Percentiles rank a stretch among this genome's conserved stretches.
Evolutionary conservation across 2,888 invertebrate species (phyloP).

Genomic region (Nezara viridula): DNA sequence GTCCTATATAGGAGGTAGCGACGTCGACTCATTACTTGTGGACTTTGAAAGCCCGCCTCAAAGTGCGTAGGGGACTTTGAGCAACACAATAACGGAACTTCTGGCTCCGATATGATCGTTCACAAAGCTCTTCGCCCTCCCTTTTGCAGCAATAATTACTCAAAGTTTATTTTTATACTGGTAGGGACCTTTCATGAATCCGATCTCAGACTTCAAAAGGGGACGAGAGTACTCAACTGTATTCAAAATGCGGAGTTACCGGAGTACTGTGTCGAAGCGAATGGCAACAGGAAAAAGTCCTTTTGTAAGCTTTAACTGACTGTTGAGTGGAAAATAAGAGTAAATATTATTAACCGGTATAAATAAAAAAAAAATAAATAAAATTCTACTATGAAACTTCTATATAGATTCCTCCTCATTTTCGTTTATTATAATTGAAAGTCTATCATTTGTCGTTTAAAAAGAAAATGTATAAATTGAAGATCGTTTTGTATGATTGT

Average conservation of each 20-base stretch:
- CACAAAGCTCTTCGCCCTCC: background rate
- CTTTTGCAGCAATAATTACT: background rate
- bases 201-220: background rate
- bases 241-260: background rate
- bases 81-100: slow-evolving; percentile 20
- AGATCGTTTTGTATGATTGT: too few relatives aligned
- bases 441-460: too few relatives aligned
- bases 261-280: background rate
- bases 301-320: background rate
- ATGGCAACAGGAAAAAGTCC: background rate
- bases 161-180: slow-evolving; percentile 22
- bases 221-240: background rate
- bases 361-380: background rate
- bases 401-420: too few relatives aligned
- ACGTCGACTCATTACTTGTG: background rate
- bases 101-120: background rate
- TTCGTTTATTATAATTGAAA: too few relatives aligned
- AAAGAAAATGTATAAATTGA: too few relatives aligned
- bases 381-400: background rate
- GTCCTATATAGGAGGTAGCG: background rate
- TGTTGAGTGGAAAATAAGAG: background rate
- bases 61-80: slow-evolving; percentile 28
- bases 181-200: background rate
- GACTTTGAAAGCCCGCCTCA: background rate
- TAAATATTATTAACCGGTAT: background rate